phyloP scores from a whole-genome alignment of 2,113 vertebrate genomes.

The Chaenogobius annularis region DNA sequence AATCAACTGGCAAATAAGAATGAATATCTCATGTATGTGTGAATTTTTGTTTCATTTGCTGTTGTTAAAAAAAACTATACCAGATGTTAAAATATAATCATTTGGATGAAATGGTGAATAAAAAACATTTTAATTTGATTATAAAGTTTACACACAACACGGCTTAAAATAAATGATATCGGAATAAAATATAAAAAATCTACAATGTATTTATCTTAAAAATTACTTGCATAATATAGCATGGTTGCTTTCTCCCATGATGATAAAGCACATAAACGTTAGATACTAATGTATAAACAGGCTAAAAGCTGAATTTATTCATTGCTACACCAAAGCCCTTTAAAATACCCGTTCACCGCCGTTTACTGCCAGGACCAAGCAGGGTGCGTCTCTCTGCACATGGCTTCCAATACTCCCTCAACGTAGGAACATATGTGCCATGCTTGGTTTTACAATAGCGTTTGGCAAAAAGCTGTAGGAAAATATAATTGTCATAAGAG shows the following conservation, averaged over 20 bases:
- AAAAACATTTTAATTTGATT: not conserved
- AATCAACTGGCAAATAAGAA: too few relatives aligned
- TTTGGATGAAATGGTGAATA: not conserved
- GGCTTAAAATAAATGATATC: not conserved
- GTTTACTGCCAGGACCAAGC: conserved; percentile 28
- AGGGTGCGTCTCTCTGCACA: conserved; percentile 9
- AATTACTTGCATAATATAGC: not conserved
- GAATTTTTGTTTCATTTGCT: too few relatives aligned
- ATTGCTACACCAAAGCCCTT: not conserved
- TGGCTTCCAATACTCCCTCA: conserved; percentile 75
- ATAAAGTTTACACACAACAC: not conserved
- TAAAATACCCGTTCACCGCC: conserved; percentile 33
- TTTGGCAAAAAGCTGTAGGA: conserved; percentile 74
- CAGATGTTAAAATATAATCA: not conserved
- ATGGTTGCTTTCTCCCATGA: conserved; percentile 1
- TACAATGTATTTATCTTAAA: not conserved
- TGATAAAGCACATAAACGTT: not conserved
- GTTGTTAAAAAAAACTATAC: not conserved
- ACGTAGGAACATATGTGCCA: conserved; percentile 77
- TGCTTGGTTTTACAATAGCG: conserved; percentile 78
- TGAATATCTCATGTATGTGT: not conserved
- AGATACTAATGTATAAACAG: not conserved
- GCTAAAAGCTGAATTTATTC: too few relatives aligned
- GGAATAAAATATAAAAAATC: not conserved
- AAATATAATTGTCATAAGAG: not conserved